Evolutionary conservation across 2,888 invertebrate species (phyloP).

Genomic region (Stenichneumon culpator): DNA sequence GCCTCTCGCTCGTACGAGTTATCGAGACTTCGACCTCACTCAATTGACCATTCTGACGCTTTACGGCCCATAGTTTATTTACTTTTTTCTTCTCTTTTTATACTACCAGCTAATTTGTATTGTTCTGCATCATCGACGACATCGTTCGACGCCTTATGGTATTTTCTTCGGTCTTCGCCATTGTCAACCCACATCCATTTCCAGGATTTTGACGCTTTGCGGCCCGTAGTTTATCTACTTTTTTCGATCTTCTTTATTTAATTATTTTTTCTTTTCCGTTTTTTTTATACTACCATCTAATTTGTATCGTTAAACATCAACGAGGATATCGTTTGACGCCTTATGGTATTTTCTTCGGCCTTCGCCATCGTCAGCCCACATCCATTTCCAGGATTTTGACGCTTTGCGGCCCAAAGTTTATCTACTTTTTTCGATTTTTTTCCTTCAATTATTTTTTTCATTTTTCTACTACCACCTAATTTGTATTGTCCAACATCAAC

Average conservation of each 20-base stretch:
- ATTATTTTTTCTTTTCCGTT: too few species aligned
- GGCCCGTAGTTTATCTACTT: neutral
- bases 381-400: constrained; percentile 62
- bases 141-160: constrained; percentile 24
- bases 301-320: constrained; percentile 37
- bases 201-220: constrained; percentile 49
- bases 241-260: too few species aligned
- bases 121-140: constrained; percentile 33
- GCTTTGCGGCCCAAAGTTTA: neutral
- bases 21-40: constrained; percentile 12
- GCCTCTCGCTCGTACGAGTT: neutral
- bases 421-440: neutral
- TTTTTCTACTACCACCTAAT: neutral
- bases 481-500: constrained; percentile 37
- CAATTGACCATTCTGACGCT: constrained; percentile 15
- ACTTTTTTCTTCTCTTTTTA: neutral
- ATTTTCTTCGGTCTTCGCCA: constrained; percentile 24
- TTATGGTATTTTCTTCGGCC: constrained; percentile 18
- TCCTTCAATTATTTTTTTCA: neutral
- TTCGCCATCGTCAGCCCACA: constrained; percentile 62
- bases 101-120: neutral
- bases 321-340: constrained; percentile 19
- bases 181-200: constrained; percentile 66
- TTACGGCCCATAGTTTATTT: too few species aligned
- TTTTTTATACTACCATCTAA: neutral